These are phyloP conservation scores for Anorthoa munda DNA, from an alignment of 2,888 invertebrate species.

Conservation along the genomic window DNA sequence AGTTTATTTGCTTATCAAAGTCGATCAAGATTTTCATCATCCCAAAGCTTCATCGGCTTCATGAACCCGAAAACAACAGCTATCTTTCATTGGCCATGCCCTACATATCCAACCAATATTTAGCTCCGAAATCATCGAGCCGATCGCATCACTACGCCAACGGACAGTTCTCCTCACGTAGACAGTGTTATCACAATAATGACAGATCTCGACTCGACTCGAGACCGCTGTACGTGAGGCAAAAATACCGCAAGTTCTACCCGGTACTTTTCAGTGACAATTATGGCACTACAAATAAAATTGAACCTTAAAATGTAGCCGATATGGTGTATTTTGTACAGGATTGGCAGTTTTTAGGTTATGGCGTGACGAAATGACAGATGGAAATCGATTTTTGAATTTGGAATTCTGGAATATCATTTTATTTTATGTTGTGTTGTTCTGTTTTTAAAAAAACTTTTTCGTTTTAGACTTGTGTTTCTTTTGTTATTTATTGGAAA, in stretches of 20 bases:
- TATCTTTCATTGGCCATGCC: constrained; percentile 2
- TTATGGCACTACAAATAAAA: constrained; percentile 61
- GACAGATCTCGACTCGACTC: constrained; percentile 87
- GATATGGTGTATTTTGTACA: constrained; percentile 24
- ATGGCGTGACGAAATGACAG: constrained; percentile 67
- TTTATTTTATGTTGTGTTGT: constrained; percentile 6
- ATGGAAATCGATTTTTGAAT: constrained; percentile 68
- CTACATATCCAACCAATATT: constrained; percentile 24
- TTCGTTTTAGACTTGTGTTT: background rate
- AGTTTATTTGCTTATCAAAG: background rate
- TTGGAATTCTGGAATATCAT: constrained; percentile 55
- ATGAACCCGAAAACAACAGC: background rate
- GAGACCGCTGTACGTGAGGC: constrained; percentile 85
- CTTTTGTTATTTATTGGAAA: background rate
- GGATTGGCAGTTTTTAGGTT: constrained; percentile 34
- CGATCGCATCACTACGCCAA: constrained; percentile 75
- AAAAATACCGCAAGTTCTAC: constrained; percentile 82
- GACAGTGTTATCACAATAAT: constrained; percentile 89
- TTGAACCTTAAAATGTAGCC: constrained; percentile 16
- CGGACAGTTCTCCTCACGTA: constrained; percentile 85
- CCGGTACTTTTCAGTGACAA: constrained; percentile 69
- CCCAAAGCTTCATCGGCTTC: too few species aligned
- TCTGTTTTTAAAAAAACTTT: constrained; percentile 28
- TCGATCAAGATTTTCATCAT: background rate
- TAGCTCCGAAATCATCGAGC: constrained; percentile 24